These are phyloP conservation scores for Notolabrus celidotus DNA, from an alignment of 2,797 vertebrate species.

Conservation along the genomic window DNA sequence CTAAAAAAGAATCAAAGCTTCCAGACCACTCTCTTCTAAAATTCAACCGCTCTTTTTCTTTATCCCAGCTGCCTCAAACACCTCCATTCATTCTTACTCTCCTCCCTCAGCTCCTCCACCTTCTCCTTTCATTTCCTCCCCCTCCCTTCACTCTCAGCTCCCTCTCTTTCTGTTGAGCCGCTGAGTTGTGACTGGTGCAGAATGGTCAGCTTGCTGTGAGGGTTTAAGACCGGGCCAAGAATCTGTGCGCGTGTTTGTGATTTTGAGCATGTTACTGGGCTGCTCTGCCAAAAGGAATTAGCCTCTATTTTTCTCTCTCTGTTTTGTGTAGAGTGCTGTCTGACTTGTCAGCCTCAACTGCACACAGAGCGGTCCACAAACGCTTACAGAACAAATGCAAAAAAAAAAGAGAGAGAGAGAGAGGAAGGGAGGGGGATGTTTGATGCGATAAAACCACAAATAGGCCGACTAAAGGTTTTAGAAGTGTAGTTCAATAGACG, in stretches of 20 bases:
- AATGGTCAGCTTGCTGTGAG: conserved; percentile 53
- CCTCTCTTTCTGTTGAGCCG: conserved; percentile 35
- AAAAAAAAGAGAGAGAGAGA: too few species aligned
- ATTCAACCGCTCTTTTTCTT: neutral
- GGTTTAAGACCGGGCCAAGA: conserved; percentile 43
- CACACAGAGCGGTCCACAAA: conserved; percentile 7
- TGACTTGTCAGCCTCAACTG: conserved; percentile 46
- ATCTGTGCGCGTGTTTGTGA: conserved; percentile 25
- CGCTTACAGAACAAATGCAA: conserved; percentile 25
- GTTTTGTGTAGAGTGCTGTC: conserved; percentile 33
- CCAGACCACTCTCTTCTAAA: too few species aligned
- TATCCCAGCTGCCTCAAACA: conserved; percentile 7
- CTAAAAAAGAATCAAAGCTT: too few species aligned
- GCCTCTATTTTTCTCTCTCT: conserved; percentile 42
- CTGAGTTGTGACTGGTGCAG: conserved; percentile 44
- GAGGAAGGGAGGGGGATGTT: conserved; percentile 1
- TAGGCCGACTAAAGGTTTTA: conserved; percentile 24
- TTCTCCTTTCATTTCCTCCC: conserved; percentile 18
- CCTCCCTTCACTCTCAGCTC: conserved; percentile 5
- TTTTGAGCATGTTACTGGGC: conserved; percentile 28
- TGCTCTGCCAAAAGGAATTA: conserved; percentile 65
- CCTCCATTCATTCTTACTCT: neutral
- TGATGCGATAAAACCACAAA: conserved; percentile 25
- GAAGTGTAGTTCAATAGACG: conserved; percentile 17
- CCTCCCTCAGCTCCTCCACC: conserved; percentile 24